phyloP scores from a whole-genome alignment of 2,113 vertebrate species.

The Spermophilus dauricus region DNA sequence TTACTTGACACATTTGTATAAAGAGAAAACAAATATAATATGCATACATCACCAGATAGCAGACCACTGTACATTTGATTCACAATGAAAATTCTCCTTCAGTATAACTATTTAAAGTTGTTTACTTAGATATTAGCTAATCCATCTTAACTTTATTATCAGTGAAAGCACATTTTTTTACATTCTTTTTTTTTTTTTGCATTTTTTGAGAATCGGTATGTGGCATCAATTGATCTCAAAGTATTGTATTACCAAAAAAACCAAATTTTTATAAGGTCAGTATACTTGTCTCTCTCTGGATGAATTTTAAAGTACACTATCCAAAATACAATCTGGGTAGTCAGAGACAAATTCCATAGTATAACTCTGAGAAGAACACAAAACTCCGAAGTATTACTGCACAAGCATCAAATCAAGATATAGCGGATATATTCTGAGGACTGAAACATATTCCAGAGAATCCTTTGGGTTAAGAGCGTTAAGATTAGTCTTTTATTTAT shows the following conservation, averaged over 20 bases:
- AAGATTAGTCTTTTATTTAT: background rate
- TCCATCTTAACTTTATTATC: slow-evolving; percentile 4
- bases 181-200: too few species aligned
- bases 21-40: background rate
- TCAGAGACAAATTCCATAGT: background rate
- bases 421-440: background rate
- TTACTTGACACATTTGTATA: slow-evolving; percentile 16
- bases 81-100: slow-evolving; percentile 13
- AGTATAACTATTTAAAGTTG: background rate
- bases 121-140: background rate
- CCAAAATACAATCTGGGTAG: background rate
- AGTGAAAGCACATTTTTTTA: background rate
- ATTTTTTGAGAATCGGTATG: background rate
- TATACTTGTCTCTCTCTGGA: background rate
- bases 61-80: background rate
- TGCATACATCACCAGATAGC: background rate
- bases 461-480: background rate
- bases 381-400: slow-evolving; percentile 1
- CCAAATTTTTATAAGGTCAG: background rate
- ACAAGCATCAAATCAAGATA: slow-evolving; percentile 4
- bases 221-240: background rate
- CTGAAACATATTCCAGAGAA: background rate
- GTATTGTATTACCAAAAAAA: background rate
- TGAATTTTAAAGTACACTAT: background rate
- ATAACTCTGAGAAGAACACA: background rate